These are phyloP conservation scores for Scrobipalpa atriplicella DNA, from an alignment of 2,888 invertebrate genomes.

Conservation along the genomic window DNA sequence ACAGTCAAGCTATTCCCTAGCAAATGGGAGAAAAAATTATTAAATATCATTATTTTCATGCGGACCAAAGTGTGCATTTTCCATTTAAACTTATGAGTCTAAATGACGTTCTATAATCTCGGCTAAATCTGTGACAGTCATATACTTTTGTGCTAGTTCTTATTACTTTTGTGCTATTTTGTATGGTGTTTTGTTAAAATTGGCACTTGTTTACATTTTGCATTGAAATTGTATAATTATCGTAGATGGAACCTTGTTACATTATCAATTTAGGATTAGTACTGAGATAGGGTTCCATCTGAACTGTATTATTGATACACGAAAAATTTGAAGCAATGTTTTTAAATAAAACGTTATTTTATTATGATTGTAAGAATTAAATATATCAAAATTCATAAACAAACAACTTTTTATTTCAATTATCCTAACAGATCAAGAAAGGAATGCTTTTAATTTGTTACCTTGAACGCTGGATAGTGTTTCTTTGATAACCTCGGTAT, in stretches of 20 bases:
- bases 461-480: no score
- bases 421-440: no score
- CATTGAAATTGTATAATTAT: constrained; percentile 37
- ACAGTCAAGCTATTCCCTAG: no score
- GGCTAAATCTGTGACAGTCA: no score
- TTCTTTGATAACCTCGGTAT: no score
- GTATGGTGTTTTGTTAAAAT: constrained; percentile 33
- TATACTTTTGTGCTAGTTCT: no score
- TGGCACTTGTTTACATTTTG: constrained; percentile 49
- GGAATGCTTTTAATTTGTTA: no score
- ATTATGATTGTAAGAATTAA: not conserved
- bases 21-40: no score
- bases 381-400: no score
- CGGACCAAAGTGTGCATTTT: constrained; percentile 17
- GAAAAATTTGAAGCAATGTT: not conserved
- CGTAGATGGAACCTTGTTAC: not conserved
- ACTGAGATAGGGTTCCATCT: not conserved
- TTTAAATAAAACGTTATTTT: not conserved
- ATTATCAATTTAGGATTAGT: not conserved
- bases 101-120: no score
- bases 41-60: not conserved
- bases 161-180: constrained; percentile 24
- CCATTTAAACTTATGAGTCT: not conserved
- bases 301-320: not conserved
- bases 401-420: no score